Evolutionary conservation across 2,113 vertebrate genomes (phyloP), one percentile per base, ranked within the genome.

Genomic region (Rhinolophus sinicus): DNA sequence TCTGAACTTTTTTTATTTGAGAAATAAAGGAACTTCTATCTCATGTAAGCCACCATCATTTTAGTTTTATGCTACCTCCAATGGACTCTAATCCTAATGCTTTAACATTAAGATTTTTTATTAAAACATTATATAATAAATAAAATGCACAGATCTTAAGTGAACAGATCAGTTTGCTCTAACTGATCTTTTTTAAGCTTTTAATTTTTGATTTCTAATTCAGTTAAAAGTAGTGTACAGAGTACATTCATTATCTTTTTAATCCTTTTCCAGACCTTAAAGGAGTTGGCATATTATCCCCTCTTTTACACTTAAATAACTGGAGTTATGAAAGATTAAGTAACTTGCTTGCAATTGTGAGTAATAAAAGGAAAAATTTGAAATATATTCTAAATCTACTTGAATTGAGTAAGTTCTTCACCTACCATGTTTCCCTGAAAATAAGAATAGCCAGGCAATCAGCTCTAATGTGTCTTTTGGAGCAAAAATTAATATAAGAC

Each of bases 261-360:
- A 88, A 52, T 65, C 19, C 21, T 94, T 56, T 93, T 28, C 35
- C n/a, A 67, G 88, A 87, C 28, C 9, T 19, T 86, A 87, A 33
- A 38, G 6, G 6, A 28, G 4, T 50, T 38, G 16, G 54, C 22
- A 72, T 89, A 50, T 72, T 72, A 69, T 73, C 9, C n/a, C 91
- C 10, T 35, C 33, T 86, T 75, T 87, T 70, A 78, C 38, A 58
- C 35, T 67, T 26, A 10, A 90, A 33, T 67, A 86, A 60, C n/a
- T 78, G 72, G 72, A 24, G 30, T 1, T 67, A 75, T 67, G 47
- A 64, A 87, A 88, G 2, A 18, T 93, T 44, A 83, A 94, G 13
- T 67, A 77, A 77, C 33, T 64, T 92, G 40, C 11, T 97, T 22
- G 52, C n/a, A 90, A 91, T 85, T 95, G 47, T 64, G 24, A 52